These are phyloP conservation scores for Melolontha melolontha DNA, from an alignment of 2,888 invertebrate genomes.

Conservation along the genomic window DNA sequence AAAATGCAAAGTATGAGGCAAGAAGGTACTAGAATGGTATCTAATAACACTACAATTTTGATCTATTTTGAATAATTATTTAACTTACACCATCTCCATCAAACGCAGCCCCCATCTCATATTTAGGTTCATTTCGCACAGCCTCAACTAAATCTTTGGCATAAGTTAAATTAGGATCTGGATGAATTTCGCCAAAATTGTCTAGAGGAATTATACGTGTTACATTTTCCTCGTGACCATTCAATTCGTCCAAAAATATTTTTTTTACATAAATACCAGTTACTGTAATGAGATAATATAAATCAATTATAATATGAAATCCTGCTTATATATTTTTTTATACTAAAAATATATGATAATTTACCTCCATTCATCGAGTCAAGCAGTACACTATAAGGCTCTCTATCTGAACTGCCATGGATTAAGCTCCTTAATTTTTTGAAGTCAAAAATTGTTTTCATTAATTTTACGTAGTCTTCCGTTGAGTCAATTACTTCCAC, in stretches of 20 bases:
- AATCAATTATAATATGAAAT: constrained; percentile 8
- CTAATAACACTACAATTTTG: too few relatives aligned
- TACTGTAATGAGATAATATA: constrained; percentile 70
- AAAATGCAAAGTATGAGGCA: too few relatives aligned
- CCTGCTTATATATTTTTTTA: too few relatives aligned
- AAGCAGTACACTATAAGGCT: constrained; percentile 86
- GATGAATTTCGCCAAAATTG: constrained; percentile 96
- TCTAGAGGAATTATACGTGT: constrained; percentile 84
- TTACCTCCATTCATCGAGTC: constrained; percentile 96
- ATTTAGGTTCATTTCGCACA: constrained; percentile 69
- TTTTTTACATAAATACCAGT: constrained; percentile 95
- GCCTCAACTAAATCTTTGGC: constrained; percentile 79
- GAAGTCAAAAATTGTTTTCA: constrained; percentile 99
- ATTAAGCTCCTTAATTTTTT: constrained; percentile 79
- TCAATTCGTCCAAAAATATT: constrained; percentile 89
- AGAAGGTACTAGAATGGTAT: too few relatives aligned
- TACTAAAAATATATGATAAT: constrained; percentile 37
- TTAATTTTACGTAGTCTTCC: constrained; percentile 85
- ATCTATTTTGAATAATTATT: background rate
- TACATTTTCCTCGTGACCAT: constrained; percentile 74
- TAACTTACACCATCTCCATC: constrained; percentile 90
- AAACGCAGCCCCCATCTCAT: constrained; percentile 94
- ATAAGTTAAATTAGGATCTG: constrained; percentile 96
- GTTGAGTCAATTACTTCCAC: constrained; percentile 95
- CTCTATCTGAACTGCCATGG: constrained; percentile 73